A percentile compares a stretch with the other conserved stretches of the same genome.
phyloP scores from a whole-genome alignment of 1,140 invertebrate genomes.

The Megathymus violae region DNA sequence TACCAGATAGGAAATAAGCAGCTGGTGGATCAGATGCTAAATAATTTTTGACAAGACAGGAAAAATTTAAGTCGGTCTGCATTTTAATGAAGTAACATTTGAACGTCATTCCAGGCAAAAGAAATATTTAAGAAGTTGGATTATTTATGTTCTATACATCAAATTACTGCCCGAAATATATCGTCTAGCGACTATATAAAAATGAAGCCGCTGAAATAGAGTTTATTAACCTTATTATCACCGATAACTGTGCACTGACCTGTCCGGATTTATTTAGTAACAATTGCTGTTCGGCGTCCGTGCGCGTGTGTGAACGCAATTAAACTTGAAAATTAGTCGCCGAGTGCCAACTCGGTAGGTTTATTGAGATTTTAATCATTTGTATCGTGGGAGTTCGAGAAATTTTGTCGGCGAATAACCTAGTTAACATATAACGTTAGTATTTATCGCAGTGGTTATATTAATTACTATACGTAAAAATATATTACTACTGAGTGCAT shows the following conservation, averaged over 20 bases:
- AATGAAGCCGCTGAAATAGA: conserved; percentile 1
- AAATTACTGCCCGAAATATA: too few relatives aligned
- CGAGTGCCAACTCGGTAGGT: conserved; percentile 16
- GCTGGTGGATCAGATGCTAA: too few relatives aligned
- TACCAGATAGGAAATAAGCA: too few relatives aligned
- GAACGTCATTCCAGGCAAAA: too few relatives aligned
- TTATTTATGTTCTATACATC: too few relatives aligned
- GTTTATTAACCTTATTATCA: conserved; percentile 17
- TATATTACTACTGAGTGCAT: too few relatives aligned
- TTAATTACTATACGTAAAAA: too few relatives aligned
- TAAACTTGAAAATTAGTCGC: conserved; percentile 37
- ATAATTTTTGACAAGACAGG: too few relatives aligned
- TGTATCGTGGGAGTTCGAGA: conserved; percentile 16
- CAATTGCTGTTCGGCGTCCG: conserved; percentile 27
- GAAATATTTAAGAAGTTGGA: too few relatives aligned
- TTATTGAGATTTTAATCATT: conserved; percentile 30
- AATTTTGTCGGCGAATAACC: not conserved
- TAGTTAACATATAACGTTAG: not conserved
- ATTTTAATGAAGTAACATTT: too few relatives aligned
- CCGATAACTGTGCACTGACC: conserved; percentile 22
- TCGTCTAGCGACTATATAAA: not conserved
- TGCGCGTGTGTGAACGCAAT: conserved; percentile 43
- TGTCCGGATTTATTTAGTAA: conserved; percentile 30
- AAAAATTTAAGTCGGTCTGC: too few relatives aligned
- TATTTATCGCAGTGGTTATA: too few relatives aligned